Conservation (phyloP, 1,140 invertebrate species). For the Drosophila ercepeae region DNA sequence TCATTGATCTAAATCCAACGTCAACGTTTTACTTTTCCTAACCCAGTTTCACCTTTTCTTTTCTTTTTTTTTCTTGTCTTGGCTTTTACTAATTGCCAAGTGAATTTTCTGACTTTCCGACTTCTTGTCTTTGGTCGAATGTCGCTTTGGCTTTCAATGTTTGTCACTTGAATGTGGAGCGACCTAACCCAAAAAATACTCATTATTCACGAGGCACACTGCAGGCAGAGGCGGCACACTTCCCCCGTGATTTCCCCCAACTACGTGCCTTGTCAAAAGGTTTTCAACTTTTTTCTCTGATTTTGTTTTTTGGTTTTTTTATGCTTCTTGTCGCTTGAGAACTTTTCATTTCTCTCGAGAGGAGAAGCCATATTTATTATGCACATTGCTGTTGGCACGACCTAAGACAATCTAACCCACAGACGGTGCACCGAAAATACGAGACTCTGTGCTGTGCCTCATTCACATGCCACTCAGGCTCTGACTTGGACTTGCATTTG, state of each 20-base stretch:
- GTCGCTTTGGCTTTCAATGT: conserved; percentile 17
- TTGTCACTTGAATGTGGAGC: conserved; percentile 44
- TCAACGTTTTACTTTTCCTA: conserved; percentile 15
- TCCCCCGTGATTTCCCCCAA: neutral
- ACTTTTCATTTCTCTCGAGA: conserved; percentile 60
- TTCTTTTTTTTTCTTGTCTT: conserved; percentile 18
- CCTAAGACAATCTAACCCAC: conserved; percentile 73
- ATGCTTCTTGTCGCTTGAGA: conserved; percentile 51
- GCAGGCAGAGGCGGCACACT: too few species aligned
- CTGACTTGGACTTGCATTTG: conserved; percentile 2
- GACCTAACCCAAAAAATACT: conserved; percentile 46
- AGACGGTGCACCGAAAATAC: too few species aligned
- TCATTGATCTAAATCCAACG: conserved; percentile 27
- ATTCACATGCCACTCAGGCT: conserved; percentile 74
- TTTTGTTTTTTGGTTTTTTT: conserved; percentile 19
- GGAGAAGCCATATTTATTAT: conserved; percentile 55
- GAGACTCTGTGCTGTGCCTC: too few species aligned
- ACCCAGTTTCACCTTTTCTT: conserved; percentile 47
- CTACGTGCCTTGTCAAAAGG: conserved; percentile 65
- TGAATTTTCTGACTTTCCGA: conserved; percentile 10
- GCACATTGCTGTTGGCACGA: conserved; percentile 69
- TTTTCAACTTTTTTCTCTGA: conserved; percentile 20
- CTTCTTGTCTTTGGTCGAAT: conserved; percentile 21
- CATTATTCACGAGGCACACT: conserved; percentile 34
- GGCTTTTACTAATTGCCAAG: conserved; percentile 40